These are phyloP conservation scores for Myrmecobius fasciatus DNA, from an alignment of 2,113 vertebrate species.

Conservation along the genomic window DNA sequence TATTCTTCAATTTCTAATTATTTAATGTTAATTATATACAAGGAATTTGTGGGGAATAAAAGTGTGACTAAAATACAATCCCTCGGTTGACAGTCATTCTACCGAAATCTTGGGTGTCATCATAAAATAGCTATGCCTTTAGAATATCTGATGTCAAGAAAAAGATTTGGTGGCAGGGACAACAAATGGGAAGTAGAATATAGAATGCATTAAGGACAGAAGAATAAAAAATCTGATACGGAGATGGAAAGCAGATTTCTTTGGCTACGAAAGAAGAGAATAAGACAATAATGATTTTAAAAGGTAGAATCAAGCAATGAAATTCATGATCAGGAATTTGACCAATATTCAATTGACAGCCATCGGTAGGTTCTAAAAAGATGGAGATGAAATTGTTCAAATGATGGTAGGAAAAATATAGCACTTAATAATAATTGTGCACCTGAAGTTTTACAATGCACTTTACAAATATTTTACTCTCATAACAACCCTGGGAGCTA, in stretches of 20 bases:
- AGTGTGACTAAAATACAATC: neutral
- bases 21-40: too few relatives aligned
- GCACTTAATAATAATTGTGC: too few relatives aligned
- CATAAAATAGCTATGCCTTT: neutral
- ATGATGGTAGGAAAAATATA: neutral
- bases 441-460: too few relatives aligned
- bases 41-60: neutral
- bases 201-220: neutral
- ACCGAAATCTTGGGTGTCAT: conserved; percentile 2
- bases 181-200: neutral
- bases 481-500: too few relatives aligned
- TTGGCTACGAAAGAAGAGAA: neutral
- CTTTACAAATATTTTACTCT: too few relatives aligned
- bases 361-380: neutral
- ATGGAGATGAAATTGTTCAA: conserved; percentile 1
- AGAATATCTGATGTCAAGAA: neutral
- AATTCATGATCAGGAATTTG: conserved; percentile 34
- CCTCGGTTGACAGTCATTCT: neutral
- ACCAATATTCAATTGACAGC: neutral
- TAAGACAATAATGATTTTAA: conserved; percentile 5
- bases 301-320: neutral
- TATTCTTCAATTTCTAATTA: neutral
- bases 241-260: neutral
- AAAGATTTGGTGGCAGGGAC: neutral
- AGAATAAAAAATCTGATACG: conserved; percentile 9